phyloP scores from a whole-genome alignment of 2,113 vertebrate genomes.

The Microtus montanus region DNA sequence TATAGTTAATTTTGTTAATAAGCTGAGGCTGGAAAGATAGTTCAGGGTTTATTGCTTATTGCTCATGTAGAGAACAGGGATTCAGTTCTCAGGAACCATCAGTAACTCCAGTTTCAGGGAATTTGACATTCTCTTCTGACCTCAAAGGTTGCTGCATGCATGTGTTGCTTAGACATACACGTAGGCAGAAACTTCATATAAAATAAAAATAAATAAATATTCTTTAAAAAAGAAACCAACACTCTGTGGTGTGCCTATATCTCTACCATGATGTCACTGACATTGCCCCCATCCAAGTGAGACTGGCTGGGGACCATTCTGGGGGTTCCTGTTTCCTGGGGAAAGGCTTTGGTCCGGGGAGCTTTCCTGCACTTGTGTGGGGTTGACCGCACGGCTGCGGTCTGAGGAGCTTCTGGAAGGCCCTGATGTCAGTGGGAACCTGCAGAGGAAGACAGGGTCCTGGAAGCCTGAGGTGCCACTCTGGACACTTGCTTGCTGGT shows the following conservation, averaged over 20 bases:
- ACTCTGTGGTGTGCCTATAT: too few species aligned
- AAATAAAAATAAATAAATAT: background rate
- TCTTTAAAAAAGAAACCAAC: background rate
- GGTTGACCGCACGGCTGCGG: rapidly evolving
- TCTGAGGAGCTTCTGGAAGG: background rate
- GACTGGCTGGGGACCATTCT: rapidly evolving
- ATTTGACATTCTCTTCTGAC: background rate
- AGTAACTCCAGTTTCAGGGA: background rate
- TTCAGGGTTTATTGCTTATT: background rate
- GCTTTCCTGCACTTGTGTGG: background rate
- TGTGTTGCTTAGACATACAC: background rate
- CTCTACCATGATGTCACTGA: background rate
- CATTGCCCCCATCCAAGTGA: background rate
- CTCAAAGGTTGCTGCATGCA: background rate
- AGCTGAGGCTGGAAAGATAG: background rate
- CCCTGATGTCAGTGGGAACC: rapidly evolving
- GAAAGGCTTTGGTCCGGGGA: background rate
- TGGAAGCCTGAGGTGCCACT: background rate
- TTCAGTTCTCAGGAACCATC: background rate
- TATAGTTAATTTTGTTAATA: background rate
- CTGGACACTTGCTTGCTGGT: background rate
- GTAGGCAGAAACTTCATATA: background rate
- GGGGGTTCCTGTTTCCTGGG: background rate
- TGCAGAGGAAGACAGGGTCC: background rate
- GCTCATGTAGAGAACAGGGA: background rate